These are phyloP conservation scores for Brachionichthys hirsutus DNA, from an alignment of 2,113 vertebrate species.

Conservation along the genomic window DNA sequence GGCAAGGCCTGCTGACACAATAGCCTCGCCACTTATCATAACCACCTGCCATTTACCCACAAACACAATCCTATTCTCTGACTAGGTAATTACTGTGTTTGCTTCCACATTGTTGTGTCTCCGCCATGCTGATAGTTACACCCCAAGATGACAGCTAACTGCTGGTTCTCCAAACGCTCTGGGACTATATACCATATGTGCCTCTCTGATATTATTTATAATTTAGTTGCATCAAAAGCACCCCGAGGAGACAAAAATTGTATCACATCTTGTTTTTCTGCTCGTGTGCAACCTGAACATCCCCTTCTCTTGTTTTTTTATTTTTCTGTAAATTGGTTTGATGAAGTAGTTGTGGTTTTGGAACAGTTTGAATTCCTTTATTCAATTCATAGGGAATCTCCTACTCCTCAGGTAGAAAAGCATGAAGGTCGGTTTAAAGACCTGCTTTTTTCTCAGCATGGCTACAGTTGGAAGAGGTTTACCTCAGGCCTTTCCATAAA, in stretches of 20 bases:
- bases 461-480: slow-evolving; percentile 52
- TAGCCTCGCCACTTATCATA: slow-evolving; percentile 60
- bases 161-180: slow-evolving; percentile 38
- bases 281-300: not conserved
- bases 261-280: slow-evolving; percentile 21
- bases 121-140: slow-evolving; percentile 57
- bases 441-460: slow-evolving; percentile 34
- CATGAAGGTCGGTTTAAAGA: not conserved
- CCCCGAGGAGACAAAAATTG: slow-evolving; percentile 27
- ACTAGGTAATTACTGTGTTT: slow-evolving; percentile 68
- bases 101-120: slow-evolving; percentile 59
- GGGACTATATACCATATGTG: slow-evolving; percentile 28
- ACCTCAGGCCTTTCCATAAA: slow-evolving; percentile 47
- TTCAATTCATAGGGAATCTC: slow-evolving; percentile 4
- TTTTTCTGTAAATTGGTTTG: slow-evolving; percentile 24
- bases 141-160: slow-evolving; percentile 53
- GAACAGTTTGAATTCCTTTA: not conserved
- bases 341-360: not conserved
- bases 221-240: slow-evolving; percentile 24
- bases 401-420: slow-evolving; percentile 18
- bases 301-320: not conserved
- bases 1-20: slow-evolving; percentile 56
- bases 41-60: slow-evolving; percentile 66
- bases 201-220: slow-evolving; percentile 37
- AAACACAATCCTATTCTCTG: slow-evolving; percentile 59